Conservation (phyloP, 2,797 vertebrate species). For the Platalea minor region DNA sequence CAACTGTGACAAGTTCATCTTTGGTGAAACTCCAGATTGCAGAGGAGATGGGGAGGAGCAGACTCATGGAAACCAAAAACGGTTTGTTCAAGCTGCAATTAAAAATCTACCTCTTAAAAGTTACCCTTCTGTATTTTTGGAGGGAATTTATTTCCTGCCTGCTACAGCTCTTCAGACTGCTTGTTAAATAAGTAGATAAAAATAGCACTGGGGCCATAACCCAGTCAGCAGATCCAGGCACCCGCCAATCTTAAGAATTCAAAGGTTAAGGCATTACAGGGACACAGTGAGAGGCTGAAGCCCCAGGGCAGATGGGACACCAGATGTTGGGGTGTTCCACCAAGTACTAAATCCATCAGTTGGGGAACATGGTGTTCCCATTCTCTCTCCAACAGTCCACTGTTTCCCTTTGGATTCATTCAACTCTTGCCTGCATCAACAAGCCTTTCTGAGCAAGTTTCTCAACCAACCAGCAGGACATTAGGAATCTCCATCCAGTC, state of each 20-base stretch:
- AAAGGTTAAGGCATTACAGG: not conserved
- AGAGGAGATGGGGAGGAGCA: not conserved
- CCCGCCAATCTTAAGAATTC: not conserved
- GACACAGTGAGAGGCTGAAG: not conserved
- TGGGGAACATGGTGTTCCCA: not conserved
- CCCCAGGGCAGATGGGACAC: not conserved
- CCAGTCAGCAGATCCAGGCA: not conserved
- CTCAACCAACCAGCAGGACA: not conserved
- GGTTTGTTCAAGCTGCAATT: not conserved
- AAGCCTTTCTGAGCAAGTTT: not conserved
- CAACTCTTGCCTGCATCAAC: not conserved
- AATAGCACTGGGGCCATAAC: not conserved
- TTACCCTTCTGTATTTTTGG: not conserved
- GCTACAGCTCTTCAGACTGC: not conserved
- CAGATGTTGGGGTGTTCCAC: not conserved
- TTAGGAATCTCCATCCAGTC: not conserved
- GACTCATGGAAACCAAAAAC: not conserved
- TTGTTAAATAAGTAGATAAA: slow-evolving; percentile 23
- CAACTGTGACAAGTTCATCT: not conserved
- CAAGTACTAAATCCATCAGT: not conserved
- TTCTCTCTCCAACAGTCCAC: not conserved
- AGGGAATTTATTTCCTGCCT: slow-evolving; percentile 13
- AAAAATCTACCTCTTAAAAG: not conserved
- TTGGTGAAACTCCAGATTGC: not conserved
- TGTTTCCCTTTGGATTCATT: not conserved